These are phyloP conservation scores for Protonemura montana DNA, from an alignment of 2,888 invertebrate genomes.

Conservation along the genomic window DNA sequence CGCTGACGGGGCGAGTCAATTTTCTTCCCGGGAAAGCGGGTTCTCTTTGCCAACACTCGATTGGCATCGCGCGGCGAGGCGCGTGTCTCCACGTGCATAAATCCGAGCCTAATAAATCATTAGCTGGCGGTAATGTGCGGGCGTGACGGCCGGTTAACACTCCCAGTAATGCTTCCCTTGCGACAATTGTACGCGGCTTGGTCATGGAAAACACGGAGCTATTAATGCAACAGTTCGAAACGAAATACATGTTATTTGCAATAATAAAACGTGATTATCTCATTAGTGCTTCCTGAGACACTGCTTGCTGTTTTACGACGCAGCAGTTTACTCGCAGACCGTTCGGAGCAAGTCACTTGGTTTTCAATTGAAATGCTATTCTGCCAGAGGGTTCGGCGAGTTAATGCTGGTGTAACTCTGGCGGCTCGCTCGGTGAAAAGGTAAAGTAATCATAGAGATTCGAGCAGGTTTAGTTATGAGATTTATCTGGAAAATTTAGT, in stretches of 20 bases:
- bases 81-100: too few relatives aligned
- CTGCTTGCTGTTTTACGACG: background rate
- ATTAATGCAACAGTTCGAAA: background rate
- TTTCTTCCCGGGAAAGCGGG: too few relatives aligned
- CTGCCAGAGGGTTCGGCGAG: background rate
- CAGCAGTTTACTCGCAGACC: too few relatives aligned
- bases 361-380: background rate
- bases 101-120: too few relatives aligned
- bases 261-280: constrained; percentile 31
- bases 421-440: background rate
- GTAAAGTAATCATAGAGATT: background rate
- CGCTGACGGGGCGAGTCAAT: too few relatives aligned
- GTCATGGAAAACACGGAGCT: background rate
- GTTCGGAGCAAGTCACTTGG: too few relatives aligned
- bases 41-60: too few relatives aligned
- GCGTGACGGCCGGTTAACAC: background rate
- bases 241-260: constrained; percentile 24
- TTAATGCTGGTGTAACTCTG: too few relatives aligned
- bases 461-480: background rate
- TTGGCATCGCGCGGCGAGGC: background rate
- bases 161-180: background rate
- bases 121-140: background rate
- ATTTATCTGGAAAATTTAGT: background rate
- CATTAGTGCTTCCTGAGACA: background rate
- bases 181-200: background rate